phyloP scores from a whole-genome alignment of 1,140 invertebrate genomes.

The Paraescarpia echinospica region DNA sequence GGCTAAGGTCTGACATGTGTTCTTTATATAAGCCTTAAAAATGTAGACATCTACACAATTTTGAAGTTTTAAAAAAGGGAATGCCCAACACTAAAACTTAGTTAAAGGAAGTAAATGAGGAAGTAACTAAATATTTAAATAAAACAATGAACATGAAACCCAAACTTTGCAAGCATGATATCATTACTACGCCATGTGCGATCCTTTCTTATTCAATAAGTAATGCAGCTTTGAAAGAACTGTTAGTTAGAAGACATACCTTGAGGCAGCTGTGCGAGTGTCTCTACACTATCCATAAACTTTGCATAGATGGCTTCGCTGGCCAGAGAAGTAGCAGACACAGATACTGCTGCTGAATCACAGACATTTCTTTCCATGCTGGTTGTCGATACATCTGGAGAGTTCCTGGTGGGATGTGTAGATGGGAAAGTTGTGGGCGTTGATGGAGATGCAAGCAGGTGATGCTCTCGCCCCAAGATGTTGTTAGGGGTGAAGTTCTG shows the following conservation, averaged over 20 bases:
- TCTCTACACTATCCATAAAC: neutral
- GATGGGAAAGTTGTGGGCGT: neutral
- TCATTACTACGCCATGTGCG: too few relatives aligned
- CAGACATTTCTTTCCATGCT: neutral
- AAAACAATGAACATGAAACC: too few relatives aligned
- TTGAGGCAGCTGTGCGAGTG: neutral
- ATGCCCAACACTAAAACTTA: too few relatives aligned
- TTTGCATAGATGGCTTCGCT: neutral
- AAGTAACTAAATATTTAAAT: too few relatives aligned
- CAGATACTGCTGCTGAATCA: neutral
- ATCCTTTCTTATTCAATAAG: too few relatives aligned
- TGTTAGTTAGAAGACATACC: neutral
- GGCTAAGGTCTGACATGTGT: too few relatives aligned
- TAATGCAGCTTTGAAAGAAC: too few relatives aligned
- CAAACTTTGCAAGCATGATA: too few relatives aligned
- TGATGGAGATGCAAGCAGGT: neutral
- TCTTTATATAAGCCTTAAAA: too few relatives aligned
- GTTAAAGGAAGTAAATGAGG: too few relatives aligned
- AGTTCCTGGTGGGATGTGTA: neutral
- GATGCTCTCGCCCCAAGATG: slow-evolving; percentile 25
- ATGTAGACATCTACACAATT: too few relatives aligned
- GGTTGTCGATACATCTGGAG: neutral
- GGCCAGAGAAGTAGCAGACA: neutral
- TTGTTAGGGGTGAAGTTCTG: slow-evolving; percentile 59
- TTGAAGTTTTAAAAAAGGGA: too few relatives aligned